Evolutionary conservation across 2,797 vertebrate genomes (phyloP).

Genomic region (Cossypha niveicapilla): DNA sequence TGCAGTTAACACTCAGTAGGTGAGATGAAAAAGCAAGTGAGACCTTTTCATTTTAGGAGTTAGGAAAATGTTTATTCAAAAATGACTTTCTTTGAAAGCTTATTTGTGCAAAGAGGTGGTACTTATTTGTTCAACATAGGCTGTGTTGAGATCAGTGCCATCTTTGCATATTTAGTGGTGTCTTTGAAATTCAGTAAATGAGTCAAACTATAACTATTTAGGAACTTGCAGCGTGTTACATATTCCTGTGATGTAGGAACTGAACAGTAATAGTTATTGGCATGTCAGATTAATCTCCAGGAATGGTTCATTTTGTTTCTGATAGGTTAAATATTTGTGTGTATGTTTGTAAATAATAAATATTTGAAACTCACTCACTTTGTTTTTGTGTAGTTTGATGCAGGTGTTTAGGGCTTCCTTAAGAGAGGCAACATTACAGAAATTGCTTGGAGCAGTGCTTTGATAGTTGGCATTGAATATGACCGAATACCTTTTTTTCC

Average conservation of each 20-base stretch:
- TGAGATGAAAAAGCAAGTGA: neutral
- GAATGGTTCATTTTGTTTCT: neutral
- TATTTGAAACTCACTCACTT: neutral
- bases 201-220: neutral
- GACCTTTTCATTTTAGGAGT: neutral
- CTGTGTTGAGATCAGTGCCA: neutral
- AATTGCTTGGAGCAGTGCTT: slow-evolving; percentile 22
- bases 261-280: neutral
- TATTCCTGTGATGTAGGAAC: neutral
- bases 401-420: slow-evolving; percentile 53
- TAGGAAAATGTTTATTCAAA: neutral
- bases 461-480: slow-evolving; percentile 18
- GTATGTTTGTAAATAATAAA: neutral
- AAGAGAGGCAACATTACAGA: slow-evolving; percentile 2
- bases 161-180: neutral
- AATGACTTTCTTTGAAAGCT: neutral
- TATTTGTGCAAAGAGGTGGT: neutral
- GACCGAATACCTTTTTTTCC: neutral
- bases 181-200: neutral
- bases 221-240: neutral
- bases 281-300: neutral
- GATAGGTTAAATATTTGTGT: neutral
- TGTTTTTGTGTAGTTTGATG: slow-evolving; percentile 4
- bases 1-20: neutral
- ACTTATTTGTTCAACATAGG: neutral